A percentile compares a stretch with the other conserved stretches of the same genome.
Conservation (phyloP, 2,113 vertebrate species). For the Phocoena phocoena region DNA sequence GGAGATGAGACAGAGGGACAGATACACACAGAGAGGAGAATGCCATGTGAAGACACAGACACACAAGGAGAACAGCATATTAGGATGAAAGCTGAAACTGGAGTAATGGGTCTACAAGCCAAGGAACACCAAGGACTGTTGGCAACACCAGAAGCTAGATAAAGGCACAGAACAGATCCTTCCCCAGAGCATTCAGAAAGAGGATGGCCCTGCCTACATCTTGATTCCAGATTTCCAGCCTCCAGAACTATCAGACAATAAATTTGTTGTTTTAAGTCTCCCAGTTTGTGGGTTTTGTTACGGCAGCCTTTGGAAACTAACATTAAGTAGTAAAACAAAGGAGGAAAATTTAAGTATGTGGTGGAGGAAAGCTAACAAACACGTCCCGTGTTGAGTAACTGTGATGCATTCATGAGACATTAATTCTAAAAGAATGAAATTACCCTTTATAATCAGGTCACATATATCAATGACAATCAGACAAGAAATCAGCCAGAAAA, state of each 20-base stretch:
- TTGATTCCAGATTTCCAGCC: background rate
- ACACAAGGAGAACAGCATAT: background rate
- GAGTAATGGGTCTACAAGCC: background rate
- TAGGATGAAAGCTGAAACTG: background rate
- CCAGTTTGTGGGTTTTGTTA: background rate
- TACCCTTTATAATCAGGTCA: background rate
- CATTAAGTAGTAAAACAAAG: background rate
- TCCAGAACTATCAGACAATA: background rate
- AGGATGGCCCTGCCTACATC: background rate
- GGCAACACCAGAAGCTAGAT: background rate
- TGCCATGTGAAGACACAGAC: background rate
- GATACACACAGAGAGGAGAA: background rate
- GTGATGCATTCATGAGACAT: background rate
- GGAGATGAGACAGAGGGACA: background rate
- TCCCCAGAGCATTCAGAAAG: background rate
- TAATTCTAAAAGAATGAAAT: background rate
- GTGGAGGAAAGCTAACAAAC: background rate
- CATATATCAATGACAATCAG: background rate
- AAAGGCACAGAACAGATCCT: background rate
- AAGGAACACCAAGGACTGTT: background rate
- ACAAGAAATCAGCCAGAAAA: background rate
- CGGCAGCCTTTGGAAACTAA: background rate
- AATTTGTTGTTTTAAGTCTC: background rate
- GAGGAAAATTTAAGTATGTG: background rate
- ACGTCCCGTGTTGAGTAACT: background rate